Conservation (phyloP, 2,888 invertebrate species). For the Dione juno region DNA sequence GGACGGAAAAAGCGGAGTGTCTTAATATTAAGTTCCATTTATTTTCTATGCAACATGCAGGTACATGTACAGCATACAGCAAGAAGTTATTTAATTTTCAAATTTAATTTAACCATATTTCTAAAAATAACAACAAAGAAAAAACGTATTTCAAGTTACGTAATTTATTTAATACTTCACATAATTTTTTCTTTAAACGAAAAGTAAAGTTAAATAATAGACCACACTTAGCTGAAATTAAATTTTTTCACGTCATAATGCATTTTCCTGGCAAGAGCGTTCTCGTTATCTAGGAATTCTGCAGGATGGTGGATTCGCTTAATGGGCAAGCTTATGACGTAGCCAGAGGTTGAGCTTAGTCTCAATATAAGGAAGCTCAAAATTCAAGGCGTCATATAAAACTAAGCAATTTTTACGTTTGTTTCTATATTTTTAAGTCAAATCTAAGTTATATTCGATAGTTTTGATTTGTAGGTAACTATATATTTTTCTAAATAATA, state of each 20-base stretch:
- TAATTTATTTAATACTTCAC: not conserved
- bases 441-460: not conserved
- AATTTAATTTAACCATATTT: not conserved
- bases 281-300: constrained; percentile 39
- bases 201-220: constrained; percentile 13
- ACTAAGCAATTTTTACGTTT: not conserved
- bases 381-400: not conserved
- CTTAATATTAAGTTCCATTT: too few species aligned
- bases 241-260: constrained; percentile 27
- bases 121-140: not conserved
- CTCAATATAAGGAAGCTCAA: constrained; percentile 10
- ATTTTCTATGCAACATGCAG: too few species aligned
- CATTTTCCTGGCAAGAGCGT: constrained; percentile 32
- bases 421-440: not conserved
- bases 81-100: not conserved
- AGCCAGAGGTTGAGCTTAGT: constrained; percentile 22
- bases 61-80: too few species aligned
- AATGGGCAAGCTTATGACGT: constrained; percentile 33
- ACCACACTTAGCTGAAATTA: constrained; percentile 23
- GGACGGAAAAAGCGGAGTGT: too few species aligned
- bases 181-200: not conserved
- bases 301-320: constrained; percentile 24
- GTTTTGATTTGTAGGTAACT: not conserved
- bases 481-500: not conserved
- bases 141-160: not conserved